A percentile compares a stretch with the other conserved stretches of the same genome.
Conservation (phyloP, 2,113 vertebrate genomes). For the Recurvirostra avosetta region DNA sequence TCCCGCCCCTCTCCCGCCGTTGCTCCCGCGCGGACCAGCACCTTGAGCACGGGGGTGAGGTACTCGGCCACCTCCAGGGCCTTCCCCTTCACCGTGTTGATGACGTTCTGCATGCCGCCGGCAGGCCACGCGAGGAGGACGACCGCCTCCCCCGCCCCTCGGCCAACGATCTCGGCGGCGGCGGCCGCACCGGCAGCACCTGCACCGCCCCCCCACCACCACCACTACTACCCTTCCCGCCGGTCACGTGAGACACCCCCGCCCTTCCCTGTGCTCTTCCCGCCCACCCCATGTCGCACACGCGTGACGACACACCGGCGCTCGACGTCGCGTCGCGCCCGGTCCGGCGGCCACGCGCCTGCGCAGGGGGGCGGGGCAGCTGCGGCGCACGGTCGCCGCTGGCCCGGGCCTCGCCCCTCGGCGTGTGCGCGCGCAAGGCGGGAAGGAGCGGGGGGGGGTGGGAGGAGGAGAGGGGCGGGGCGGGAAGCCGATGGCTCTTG, state of each 20-base stretch:
- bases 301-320: background rate
- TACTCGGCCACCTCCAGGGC: conserved; percentile 95
- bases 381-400: no score
- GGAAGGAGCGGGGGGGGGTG: no score
- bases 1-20: no score
- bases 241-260: background rate
- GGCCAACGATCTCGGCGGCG: background rate
- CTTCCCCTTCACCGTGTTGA: conserved; percentile 96
- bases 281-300: background rate
- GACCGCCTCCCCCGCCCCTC: background rate
- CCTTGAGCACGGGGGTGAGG: conserved; percentile 95
- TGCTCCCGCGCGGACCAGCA: conserved; percentile 60
- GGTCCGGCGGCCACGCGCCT: no score
- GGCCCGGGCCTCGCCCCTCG: no score
- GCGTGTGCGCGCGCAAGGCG: background rate
- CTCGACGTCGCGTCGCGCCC: background rate
- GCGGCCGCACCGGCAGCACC: background rate
- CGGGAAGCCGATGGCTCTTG: accelerated
- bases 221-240: background rate
- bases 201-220: background rate
- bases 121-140: background rate
- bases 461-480: no score
- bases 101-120: conserved; percentile 90
- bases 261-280: background rate
- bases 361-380: no score